Base-by-base conservation (phyloP, 2,797 vertebrate genomes). In the Chelon auratus region DNA sequence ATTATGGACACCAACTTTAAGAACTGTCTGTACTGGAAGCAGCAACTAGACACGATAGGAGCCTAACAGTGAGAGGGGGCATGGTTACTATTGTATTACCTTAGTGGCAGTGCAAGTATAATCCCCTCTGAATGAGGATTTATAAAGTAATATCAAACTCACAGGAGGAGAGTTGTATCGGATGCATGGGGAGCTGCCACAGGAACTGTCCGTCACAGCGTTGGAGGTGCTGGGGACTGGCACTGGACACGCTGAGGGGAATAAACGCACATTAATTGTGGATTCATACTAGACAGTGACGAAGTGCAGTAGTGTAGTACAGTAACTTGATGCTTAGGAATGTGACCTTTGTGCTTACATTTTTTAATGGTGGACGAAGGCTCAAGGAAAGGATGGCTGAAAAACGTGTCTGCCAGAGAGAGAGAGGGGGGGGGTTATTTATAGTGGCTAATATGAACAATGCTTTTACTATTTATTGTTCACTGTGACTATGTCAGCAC, bases 141-240 rank as follows among this genome's bases (percentile, higher is more conserved):
- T 24, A 48, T 66, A 45, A 72, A 66, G 18, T 33, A 24, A 60
- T 8, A 68, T 72, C 40, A 50, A 18, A 91, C 97, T 97, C 93
- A 99, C 98, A 62, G 97, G 96, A 84, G 97, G 97, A 77, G 97
- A 99, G 87, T 95, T 96, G 90, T 97, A 99, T 48, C 95, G 96
- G 77, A 96, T 96, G 11, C 96, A 95, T 0, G 97, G 96, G 26
- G 97, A 98, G 88, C 95, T 96, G 61, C 96, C 93, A 72, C 95
- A 98, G 81, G 97, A 95, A 83, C 95, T 96, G 90, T 96, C 96
- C 0, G 95, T 93, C 70, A 93, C 94, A 2, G 95, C 92, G 55
- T 93, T 94, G 36, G 96, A 91, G 3, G 94, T 91, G 0, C 91
- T 94, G 63, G 97, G 98, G 7, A 99, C 97, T 2, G 97, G 97